Conservation (phyloP, 2,888 invertebrate genomes). For the Metellina segmentata region DNA sequence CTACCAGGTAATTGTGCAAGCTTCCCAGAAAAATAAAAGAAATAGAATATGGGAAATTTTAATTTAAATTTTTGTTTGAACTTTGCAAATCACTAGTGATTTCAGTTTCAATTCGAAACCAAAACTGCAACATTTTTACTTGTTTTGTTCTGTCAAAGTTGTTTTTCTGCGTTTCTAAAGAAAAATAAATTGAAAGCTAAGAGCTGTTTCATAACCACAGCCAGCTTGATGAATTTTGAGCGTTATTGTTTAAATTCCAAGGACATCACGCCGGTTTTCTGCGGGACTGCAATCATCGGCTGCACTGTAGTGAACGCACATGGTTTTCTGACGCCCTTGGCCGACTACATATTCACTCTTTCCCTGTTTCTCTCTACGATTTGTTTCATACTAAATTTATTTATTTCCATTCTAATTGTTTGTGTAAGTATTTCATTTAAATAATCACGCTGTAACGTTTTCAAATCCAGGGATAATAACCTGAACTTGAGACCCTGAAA, state of each 20-base stretch:
- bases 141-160: neutral
- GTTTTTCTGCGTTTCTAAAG: neutral
- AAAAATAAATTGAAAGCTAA: neutral
- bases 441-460: too few species aligned
- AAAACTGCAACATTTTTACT: too few species aligned
- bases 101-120: too few species aligned
- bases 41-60: too few species aligned
- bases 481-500: too few species aligned
- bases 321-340: slow-evolving; percentile 73
- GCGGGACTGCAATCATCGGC: slow-evolving; percentile 36
- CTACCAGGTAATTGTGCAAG: too few species aligned
- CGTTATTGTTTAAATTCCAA: neutral
- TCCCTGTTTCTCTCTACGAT: neutral
- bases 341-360: neutral
- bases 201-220: neutral
- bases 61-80: too few species aligned
- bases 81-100: too few species aligned
- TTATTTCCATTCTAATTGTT: too few species aligned
- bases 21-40: too few species aligned
- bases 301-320: slow-evolving; percentile 50
- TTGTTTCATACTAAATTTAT: neutral
- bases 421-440: too few species aligned
- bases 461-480: too few species aligned
- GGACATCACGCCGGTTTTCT: slow-evolving; percentile 58
- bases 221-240: neutral